Base-by-base conservation (phyloP, 2,888 invertebrate species). In the Eristalis pertinax region DNA sequence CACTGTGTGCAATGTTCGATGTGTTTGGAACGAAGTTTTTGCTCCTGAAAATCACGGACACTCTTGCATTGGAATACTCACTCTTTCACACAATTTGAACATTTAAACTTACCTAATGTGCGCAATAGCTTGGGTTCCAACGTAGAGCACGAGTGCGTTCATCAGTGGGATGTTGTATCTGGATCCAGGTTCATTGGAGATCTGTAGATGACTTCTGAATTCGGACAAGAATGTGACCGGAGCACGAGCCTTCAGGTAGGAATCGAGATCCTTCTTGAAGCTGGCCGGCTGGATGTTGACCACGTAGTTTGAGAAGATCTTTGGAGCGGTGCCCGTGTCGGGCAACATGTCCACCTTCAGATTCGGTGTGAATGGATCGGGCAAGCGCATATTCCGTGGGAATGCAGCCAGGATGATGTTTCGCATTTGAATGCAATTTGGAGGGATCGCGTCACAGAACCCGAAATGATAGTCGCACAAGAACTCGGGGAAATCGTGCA, bases 401-500 rank as follows among this genome's bases (percentile, higher is more conserved):
- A 99, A 99, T 2, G 99, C 99, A 4, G 99, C 99, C 87, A 99
- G 94, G 75, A 99, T 99, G 78, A 99, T 94, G 92, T 99, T 99
- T 70, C 99, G 95, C 98, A 99, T 98, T 93, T 98, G 99, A 89
- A 99, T 99, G 93, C 99, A 99, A 93, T 99, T 99, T 4, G 99
- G 98, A 65, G 99, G 99, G 90, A 99, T 99, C 85, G 98, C 99
- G 93, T 99, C 99, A 93, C 99, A 99, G 94, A 99, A 99, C 63
- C 98, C 98, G 93, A 99, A 99, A 93, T 99, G 99, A 93, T 99
- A 99, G 92, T 99, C 99, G 93, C 99, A 99, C 70, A 99, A 95
- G 93, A 99, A 99, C 94, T 99, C 99, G 0, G 99, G 99, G 93
- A 99, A 99, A 93, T 99, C 99, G 92, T 99, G 99, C 13, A 99